Conservation (phyloP, 2,888 invertebrate species). For the Leucophenga montana region DNA sequence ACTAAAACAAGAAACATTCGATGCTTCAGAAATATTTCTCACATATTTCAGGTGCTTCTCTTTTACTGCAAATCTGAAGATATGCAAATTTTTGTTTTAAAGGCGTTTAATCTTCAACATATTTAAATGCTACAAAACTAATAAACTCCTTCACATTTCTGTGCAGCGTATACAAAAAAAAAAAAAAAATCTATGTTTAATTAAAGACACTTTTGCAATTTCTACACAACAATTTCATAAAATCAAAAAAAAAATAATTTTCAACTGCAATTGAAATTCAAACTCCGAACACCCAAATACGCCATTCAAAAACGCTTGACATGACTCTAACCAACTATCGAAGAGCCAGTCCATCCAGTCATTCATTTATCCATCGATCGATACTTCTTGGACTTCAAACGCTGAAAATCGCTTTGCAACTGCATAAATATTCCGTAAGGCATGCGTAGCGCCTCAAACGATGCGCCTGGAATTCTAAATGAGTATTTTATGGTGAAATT, state of each 20-base stretch:
- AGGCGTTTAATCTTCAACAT: too few relatives aligned
- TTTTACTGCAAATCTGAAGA: too few relatives aligned
- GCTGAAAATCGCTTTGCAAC: conserved; percentile 21
- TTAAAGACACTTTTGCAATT: conserved; percentile 42
- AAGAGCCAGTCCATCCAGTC: too few relatives aligned
- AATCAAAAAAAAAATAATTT: conserved; percentile 39
- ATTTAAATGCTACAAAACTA: too few relatives aligned
- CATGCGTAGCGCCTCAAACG: conserved; percentile 9
- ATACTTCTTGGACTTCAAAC: too few relatives aligned
- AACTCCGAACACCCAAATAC: conserved; percentile 20
- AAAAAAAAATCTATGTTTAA: conserved; percentile 33
- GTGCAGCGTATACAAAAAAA: conserved; percentile 30
- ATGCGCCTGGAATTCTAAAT: conserved; percentile 60
- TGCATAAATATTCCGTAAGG: not conserved
- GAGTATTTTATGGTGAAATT: conserved; percentile 53
- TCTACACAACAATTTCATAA: conserved; percentile 61
- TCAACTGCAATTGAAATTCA: conserved; percentile 53
- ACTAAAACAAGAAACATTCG: too few relatives aligned
- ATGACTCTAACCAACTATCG: not conserved
- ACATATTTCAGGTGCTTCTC: too few relatives aligned
- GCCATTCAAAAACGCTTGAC: not conserved
- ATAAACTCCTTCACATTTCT: too few relatives aligned
- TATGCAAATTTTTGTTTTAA: too few relatives aligned
- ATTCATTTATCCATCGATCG: conserved; percentile 41
- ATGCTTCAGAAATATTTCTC: too few relatives aligned